Evolutionary conservation across 2,113 vertebrate species (phyloP), one percentile per base, ranked within the genome.

Genomic region (Microcebus murinus): DNA sequence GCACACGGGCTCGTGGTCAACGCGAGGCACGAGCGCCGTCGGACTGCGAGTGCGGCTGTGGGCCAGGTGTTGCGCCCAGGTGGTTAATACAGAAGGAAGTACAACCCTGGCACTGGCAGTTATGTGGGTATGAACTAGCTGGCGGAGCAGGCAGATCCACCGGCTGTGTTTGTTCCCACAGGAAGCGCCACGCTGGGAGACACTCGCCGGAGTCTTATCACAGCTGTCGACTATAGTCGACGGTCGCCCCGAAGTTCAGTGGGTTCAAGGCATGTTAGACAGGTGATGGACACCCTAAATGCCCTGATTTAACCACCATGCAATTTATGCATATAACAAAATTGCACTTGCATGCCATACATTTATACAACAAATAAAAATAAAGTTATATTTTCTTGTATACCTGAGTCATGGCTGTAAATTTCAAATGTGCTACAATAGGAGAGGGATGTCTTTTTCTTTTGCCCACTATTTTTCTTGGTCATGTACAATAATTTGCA

Each of bases 11-110:
- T 45, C 45, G 45, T 45, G 7, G 45, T 45, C 45, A 45, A 8
- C 45, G 45, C 45, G 1, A 1, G 8, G 45, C 45, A 45, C 45
- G 8, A 8, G 8, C 45, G 1, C 6, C 45, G 7, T 7, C 1
- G 45, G 45, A 45, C 45, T 45, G 45, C 8, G 45, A 45, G 45
- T 45, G 45, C 45, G 45, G 45, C 45, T 45, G 45, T 45, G 45
- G 42, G 42, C 42, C 4, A 6, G 42, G 42, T 42, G 42, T 42
- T 5, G 4, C 42, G 1, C 45, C 45, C 45, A 1, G 6, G 45
- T 45, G 45, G 45, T 1, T 45, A 45, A 45, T 45, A 45, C 45
- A 45, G 42, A 71, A 61, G 67, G 55, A 73, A 25, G 36, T 65
- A 42, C 23, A 57, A 52, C 14, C 14, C 50, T 39, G 81, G 52